phyloP scores from a whole-genome alignment of 2,888 invertebrate species.

The Trachelus tabidus region DNA sequence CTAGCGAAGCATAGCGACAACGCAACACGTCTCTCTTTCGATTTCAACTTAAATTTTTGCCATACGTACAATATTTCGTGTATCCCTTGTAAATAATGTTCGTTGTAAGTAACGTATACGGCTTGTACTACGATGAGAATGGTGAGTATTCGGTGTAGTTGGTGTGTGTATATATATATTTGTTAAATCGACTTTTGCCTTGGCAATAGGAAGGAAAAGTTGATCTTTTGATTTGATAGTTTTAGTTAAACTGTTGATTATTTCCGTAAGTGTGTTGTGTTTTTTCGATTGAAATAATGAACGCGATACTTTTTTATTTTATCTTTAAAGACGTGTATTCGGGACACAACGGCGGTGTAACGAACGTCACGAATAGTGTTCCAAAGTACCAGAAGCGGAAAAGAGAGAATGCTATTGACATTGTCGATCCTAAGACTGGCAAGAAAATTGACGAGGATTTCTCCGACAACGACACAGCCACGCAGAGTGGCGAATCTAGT shows the following conservation, averaged over 20 bases:
- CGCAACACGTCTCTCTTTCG: not conserved
- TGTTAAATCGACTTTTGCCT: too few relatives aligned
- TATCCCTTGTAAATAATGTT: conserved; percentile 25
- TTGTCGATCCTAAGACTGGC: conserved; percentile 68
- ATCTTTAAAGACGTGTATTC: conserved; percentile 51
- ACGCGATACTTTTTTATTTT: not conserved
- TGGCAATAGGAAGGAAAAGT: not conserved
- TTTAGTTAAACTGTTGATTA: too few relatives aligned
- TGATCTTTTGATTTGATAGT: not conserved
- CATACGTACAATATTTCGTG: not conserved
- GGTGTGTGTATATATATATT: not conserved
- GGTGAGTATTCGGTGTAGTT: not conserved
- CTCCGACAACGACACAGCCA: conserved; percentile 66
- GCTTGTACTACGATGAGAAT: conserved; percentile 29
- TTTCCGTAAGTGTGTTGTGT: too few relatives aligned
- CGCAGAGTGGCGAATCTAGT: conserved; percentile 67
- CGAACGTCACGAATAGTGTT: conserved; percentile 32
- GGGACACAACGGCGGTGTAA: conserved; percentile 51
- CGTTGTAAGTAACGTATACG: conserved; percentile 28
- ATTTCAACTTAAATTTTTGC: not conserved
- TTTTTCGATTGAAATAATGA: not conserved
- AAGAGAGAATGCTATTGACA: conserved; percentile 62
- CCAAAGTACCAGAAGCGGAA: conserved; percentile 44
- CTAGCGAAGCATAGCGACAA: not conserved
- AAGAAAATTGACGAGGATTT: conserved; percentile 69